Evolutionary conservation across 2,797 vertebrate species (phyloP).

Genomic region (Scolopax bukidnonensis): DNA sequence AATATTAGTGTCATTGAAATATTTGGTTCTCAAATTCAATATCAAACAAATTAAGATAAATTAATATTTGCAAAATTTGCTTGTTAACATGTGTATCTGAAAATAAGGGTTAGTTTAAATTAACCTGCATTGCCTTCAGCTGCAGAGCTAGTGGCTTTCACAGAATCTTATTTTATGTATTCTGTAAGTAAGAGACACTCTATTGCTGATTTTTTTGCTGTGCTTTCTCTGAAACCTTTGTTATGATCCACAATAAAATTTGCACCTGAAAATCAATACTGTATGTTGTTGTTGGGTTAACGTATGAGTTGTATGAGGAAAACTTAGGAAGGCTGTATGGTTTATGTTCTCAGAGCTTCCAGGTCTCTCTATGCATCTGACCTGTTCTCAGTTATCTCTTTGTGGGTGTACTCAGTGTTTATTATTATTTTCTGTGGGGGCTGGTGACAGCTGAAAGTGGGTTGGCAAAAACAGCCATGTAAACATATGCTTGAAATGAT

Average conservation of each 20-base stretch:
- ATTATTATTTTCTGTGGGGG: conserved; percentile 45
- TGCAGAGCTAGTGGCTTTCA: conserved; percentile 16
- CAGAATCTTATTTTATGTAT: background rate
- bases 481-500: conserved; percentile 31
- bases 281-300: background rate
- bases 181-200: background rate
- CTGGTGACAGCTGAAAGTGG: conserved; percentile 52
- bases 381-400: background rate
- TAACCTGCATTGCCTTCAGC: background rate
- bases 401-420: conserved; percentile 27
- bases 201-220: background rate
- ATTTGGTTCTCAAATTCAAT: background rate
- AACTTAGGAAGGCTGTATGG: background rate
- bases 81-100: background rate
- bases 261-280: conserved; percentile 41
- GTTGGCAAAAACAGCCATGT: conserved; percentile 15
- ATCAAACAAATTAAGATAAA: background rate
- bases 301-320: background rate
- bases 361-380: background rate
- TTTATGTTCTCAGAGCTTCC: background rate
- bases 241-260: conserved; percentile 62
- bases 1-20: background rate
- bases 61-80: background rate
- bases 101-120: background rate
- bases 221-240: conserved; percentile 33